A percentile compares a stretch with the other conserved stretches of the same genome.
These are phyloP conservation scores for Atrina japonica DNA, from an alignment of 2,888 invertebrate species.

Conservation along the genomic window DNA sequence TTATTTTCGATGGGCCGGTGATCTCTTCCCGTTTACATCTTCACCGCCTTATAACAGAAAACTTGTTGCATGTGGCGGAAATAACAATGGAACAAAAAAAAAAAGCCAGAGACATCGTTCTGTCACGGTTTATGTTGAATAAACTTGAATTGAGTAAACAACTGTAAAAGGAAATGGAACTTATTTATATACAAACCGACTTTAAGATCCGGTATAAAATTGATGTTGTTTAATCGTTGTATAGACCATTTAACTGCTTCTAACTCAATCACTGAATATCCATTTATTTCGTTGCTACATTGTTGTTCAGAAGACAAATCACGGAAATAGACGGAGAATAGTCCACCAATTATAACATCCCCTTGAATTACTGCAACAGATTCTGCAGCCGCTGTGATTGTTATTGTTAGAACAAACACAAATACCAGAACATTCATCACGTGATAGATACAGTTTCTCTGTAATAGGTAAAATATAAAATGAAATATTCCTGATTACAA, in stretches of 20 bases:
- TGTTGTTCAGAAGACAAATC: not conserved
- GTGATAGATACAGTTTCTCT: not conserved
- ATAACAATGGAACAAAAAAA: too few species aligned
- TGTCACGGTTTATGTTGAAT: too few species aligned
- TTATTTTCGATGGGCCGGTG: constrained; percentile 1
- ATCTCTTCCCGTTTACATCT: constrained; percentile 2
- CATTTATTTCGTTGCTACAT: not conserved
- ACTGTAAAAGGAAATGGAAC: not conserved
- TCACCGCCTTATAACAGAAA: not conserved
- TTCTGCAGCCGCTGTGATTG: not conserved
- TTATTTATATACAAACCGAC: constrained; percentile 4
- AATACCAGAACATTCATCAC: not conserved
- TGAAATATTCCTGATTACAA: too few species aligned
- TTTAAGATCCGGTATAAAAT: constrained; percentile 10
- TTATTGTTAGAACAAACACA: not conserved
- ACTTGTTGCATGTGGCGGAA: not conserved
- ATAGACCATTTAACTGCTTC: constrained; percentile 14
- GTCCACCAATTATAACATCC: constrained; percentile 1
- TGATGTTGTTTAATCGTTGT: constrained; percentile 2
- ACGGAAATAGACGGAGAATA: not conserved
- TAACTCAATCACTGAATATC: constrained; percentile 12
- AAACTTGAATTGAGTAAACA: too few species aligned
- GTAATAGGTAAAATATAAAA: too few species aligned
- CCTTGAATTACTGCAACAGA: not conserved
- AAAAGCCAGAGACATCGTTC: too few species aligned